These are phyloP conservation scores for Dioctria rufipes DNA, from an alignment of 2,888 invertebrate species.

Conservation along the genomic window DNA sequence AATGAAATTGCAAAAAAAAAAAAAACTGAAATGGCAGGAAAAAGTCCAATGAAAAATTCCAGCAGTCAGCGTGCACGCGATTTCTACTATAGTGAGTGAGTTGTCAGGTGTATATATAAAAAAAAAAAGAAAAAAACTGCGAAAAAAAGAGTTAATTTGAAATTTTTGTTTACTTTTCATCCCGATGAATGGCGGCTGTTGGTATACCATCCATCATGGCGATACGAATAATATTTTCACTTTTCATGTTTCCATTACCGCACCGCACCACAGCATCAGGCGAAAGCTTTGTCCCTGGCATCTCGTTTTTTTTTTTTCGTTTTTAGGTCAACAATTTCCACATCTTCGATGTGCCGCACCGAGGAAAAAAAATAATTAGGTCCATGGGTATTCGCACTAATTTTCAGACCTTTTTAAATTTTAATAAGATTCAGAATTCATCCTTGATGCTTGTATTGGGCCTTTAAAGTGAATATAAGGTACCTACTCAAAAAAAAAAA, in stretches of 20 bases:
- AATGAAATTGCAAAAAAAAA: background rate
- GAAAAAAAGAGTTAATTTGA: background rate
- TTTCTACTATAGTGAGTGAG: background rate
- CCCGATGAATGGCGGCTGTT: background rate
- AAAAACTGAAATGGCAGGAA: background rate
- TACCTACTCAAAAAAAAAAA: no score
- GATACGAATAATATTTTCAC: background rate
- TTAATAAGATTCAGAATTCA: slow-evolving; percentile 19
- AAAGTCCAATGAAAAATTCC: background rate
- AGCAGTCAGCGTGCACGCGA: background rate
- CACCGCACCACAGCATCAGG: no score
- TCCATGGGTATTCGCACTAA: background rate
- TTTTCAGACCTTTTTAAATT: slow-evolving; percentile 19
- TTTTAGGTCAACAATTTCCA: slow-evolving; percentile 8
- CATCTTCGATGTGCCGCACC: background rate
- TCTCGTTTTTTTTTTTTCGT: background rate
- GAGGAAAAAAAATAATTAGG: background rate
- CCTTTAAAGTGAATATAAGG: background rate
- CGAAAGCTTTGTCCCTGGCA: background rate
- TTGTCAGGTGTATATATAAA: background rate
- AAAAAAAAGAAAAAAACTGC: background rate
- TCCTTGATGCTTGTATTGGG: background rate
- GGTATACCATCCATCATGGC: background rate
- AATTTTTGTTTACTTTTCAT: slow-evolving; percentile 29
- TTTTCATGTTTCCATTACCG: background rate